Evolutionary conservation across 2,888 invertebrate species (phyloP).

Genomic region (Brachypalpus laphriformis): DNA sequence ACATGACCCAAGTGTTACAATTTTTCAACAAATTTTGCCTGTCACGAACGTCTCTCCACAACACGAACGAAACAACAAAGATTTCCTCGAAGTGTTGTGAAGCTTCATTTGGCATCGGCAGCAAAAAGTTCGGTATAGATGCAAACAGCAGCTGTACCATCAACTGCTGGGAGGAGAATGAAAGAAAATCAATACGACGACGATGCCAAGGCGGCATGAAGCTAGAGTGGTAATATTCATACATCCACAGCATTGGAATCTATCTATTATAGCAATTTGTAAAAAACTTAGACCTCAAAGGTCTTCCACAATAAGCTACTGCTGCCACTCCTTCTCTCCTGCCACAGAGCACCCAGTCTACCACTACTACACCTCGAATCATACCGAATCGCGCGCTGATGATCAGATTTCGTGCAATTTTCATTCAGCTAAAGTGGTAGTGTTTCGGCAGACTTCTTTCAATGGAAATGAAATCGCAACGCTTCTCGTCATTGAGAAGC

Average conservation of each 20-base stretch:
- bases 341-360: slow-evolving; percentile 34
- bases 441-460: slow-evolving; percentile 60
- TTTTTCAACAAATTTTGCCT: slow-evolving; percentile 62
- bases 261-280: slow-evolving; percentile 74
- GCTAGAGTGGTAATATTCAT: slow-evolving; percentile 72
- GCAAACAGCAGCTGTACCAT: slow-evolving; percentile 52
- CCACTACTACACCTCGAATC: slow-evolving; percentile 28
- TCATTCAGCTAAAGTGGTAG: slow-evolving; percentile 64
- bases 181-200: slow-evolving; percentile 61
- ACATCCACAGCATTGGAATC: slow-evolving; percentile 70
- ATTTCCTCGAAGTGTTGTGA: slow-evolving; percentile 36
- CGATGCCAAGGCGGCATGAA: slow-evolving; percentile 42
- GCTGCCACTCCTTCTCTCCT: slow-evolving; percentile 72
- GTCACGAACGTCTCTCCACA: slow-evolving; percentile 68
- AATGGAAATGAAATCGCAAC: slow-evolving; percentile 41
- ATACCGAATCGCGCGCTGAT: slow-evolving; percentile 69
- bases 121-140: slow-evolving; percentile 13
- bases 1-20: slow-evolving; percentile 63
- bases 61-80: slow-evolving; percentile 54
- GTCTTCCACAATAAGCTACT: slow-evolving; percentile 74
- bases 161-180: slow-evolving; percentile 47
- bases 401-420: slow-evolving; percentile 74
- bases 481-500: slow-evolving; percentile 34
- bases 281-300: slow-evolving; percentile 73
- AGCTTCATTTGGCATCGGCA: slow-evolving; percentile 51